Conservation (phyloP, 2,797 vertebrate species). For the Carapus acus region DNA sequence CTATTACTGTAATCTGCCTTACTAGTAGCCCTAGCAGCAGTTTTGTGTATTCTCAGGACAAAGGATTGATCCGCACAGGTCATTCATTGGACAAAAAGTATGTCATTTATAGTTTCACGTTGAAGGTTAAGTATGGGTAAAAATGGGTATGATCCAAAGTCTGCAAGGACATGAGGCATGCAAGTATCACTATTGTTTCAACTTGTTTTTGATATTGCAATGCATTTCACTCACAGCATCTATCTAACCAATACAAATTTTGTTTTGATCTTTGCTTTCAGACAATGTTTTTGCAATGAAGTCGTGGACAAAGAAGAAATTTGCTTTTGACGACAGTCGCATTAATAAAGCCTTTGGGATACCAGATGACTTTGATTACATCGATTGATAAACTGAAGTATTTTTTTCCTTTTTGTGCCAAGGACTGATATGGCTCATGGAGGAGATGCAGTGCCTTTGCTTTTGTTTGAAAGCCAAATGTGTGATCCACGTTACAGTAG, state of each 20-base stretch:
- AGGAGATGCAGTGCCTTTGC: not conserved
- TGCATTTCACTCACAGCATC: no score
- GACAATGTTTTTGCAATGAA: conserved; percentile 96
- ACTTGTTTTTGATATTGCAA: no score
- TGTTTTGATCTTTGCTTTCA: conserved; percentile 49
- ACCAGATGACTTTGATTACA: conserved; percentile 95
- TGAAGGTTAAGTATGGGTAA: no score
- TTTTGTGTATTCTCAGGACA: no score
- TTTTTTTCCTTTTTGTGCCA: not conserved
- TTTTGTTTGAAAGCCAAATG: conserved; percentile 16
- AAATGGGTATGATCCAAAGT: no score
- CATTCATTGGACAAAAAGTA: no score
- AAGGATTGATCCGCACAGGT: no score
- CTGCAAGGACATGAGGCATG: no score
- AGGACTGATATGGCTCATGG: not conserved
- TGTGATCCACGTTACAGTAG: conserved; percentile 10
- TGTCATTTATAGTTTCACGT: no score
- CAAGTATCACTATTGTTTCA: no score
- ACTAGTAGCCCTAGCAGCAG: no score
- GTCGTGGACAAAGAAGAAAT: conserved; percentile 98
- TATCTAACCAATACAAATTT: not conserved
- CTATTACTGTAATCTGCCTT: no score
- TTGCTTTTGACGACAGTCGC: conserved; percentile 85
- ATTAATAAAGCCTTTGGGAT: conserved; percentile 96
- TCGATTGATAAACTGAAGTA: conserved; percentile 86